Base-by-base conservation (phyloP, 23 tunicate genomes). In the Halocynthia roretzi region DNA sequence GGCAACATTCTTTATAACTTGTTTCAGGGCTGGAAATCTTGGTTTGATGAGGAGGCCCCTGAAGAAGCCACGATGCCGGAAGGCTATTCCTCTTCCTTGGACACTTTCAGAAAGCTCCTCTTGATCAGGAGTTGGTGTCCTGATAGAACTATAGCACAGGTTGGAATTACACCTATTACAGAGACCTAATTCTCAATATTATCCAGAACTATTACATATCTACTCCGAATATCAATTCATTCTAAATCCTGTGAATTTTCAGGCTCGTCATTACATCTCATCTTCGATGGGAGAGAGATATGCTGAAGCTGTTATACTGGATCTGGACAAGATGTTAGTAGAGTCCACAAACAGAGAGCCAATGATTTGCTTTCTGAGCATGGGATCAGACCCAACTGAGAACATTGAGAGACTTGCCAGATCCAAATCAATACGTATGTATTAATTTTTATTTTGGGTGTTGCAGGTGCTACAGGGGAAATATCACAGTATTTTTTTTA, bases 311-410 rank as follows among this genome's bases (percentile, higher is more conserved):
- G 99, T 96, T 20, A 63, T 96, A 55, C 76, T 96, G 66, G 95
- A 86, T 68, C 82, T 92, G 61, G 99, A 96, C 22, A 67, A 69
- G 73, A 85, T 96, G 96, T 78, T 96, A 76, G 84, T 65, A 12
- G 99, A 96, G 76, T 89, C 99, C 44, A 86, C 87, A 54, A 74
- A 71, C 53, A 65, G 85, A 54, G 71, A 71, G n/a, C 99, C 99
- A 15, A 82, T 96, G 85, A 74, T 96, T 48, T 96, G 99, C 63
- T 96, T 96, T 89, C 86, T 96, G 56, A 89, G 97, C 49, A 91
- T 89, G 92, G 99, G 99, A 11, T 96, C 99, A 11, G 99, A 96
- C 82, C 99, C 99, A 50, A 96, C 99, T 50, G 99, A 96, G 56
- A 83, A 73, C 78, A 96, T 96, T 71, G 99, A 96, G 72, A 78